Evolutionary conservation across 1,140 invertebrate species (phyloP).

Genomic region (Listronotus oregonensis): DNA sequence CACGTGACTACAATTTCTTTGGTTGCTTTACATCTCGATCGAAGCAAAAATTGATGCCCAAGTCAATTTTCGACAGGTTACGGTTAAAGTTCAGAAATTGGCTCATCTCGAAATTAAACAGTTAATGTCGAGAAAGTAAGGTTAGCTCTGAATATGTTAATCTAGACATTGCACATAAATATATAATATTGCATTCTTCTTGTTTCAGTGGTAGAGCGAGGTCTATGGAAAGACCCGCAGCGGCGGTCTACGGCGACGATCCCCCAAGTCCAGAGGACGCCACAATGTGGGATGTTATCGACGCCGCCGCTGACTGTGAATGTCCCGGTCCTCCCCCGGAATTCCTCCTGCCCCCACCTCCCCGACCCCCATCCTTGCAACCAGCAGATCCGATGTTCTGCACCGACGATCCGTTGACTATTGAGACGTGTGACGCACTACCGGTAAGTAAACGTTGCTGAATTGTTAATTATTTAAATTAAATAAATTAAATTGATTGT

Average conservation of each 20-base stretch:
- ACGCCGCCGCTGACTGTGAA: conserved; percentile 52
- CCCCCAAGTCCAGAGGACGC: conserved; percentile 45
- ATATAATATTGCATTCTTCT: conserved; percentile 21
- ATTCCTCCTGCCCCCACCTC: conserved; percentile 53
- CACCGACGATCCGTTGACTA: conserved; percentile 52
- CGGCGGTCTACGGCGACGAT: conserved; percentile 47
- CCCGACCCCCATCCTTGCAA: conserved; percentile 52
- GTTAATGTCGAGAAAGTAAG: too few species aligned
- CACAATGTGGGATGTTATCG: conserved; percentile 53
- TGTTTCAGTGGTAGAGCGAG: conserved; percentile 45
- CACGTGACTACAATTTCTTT: too few species aligned
- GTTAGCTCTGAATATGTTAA: too few species aligned
- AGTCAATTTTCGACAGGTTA: too few species aligned
- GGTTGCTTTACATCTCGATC: too few species aligned
- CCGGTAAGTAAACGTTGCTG: conserved; percentile 47
- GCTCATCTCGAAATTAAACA: too few species aligned
- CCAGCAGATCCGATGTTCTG: conserved; percentile 52
- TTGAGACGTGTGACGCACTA: conserved; percentile 55
- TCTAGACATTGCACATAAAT: too few species aligned
- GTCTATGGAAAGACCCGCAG: conserved; percentile 54
- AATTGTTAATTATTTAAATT: too few species aligned
- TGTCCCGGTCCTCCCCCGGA: conserved; percentile 54
- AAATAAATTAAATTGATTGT: too few species aligned
- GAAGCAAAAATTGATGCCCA: too few species aligned
- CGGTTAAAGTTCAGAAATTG: too few species aligned